phyloP scores from a whole-genome alignment of 2,113 vertebrate species.

The Himantopus leucocephalus region DNA sequence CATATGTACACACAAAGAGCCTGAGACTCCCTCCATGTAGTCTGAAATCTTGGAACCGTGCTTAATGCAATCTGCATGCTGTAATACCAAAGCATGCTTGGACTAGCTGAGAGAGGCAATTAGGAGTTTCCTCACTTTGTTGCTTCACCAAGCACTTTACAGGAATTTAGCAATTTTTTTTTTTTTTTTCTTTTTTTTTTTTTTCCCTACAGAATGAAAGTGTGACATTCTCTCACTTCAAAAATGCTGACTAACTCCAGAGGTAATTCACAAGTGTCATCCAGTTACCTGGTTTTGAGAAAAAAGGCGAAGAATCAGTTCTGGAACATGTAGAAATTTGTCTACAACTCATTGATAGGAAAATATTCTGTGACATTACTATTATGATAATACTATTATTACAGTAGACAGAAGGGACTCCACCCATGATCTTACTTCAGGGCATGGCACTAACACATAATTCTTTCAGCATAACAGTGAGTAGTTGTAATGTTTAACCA shows the following conservation, averaged over 20 bases:
- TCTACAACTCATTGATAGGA: background rate
- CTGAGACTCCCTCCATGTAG: background rate
- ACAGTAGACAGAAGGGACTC: background rate
- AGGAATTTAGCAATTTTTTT: background rate
- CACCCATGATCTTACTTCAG: background rate
- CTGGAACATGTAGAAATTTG: background rate
- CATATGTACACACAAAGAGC: background rate
- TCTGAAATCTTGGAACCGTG: background rate
- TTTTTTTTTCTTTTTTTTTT: background rate
- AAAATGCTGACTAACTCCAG: background rate
- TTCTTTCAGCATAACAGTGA: background rate
- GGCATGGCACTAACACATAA: background rate
- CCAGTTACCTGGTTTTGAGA: background rate
- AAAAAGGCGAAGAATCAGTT: background rate
- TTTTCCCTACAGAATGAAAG: background rate
- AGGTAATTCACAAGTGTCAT: background rate
- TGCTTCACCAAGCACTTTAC: background rate
- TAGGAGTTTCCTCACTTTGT: conserved; percentile 3
- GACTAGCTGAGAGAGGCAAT: conserved; percentile 28
- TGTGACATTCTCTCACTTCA: background rate
- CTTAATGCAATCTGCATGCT: background rate
- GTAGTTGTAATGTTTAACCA: background rate
- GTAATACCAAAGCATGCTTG: conserved; percentile 15
- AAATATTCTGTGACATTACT: background rate
- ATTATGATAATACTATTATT: background rate